Base-by-base conservation (phyloP, 2,113 vertebrate species). In the Myiagra hebetior region DNA sequence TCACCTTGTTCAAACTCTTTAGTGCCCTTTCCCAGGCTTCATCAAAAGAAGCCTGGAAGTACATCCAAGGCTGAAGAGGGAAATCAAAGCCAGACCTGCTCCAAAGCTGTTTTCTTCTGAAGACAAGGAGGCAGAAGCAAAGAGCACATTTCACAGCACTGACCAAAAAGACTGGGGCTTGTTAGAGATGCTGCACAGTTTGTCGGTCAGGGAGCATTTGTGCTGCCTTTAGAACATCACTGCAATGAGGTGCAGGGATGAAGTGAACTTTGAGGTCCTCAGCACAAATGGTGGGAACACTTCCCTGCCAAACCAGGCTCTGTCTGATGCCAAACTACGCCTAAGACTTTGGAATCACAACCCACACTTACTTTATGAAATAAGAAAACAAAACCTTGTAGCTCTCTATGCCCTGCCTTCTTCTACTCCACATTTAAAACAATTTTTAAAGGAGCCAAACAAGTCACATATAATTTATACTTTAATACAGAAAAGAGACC, bases 401-500 rank as follows among this genome's bases (percentile, higher is more conserved):
- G 35, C 42, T 37, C 3, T n/a, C 70, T 10, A 2, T 27, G 28
- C 20, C 33, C 47, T 56, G 11, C 16, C 30, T 33, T 39, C 19
- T 39, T 33, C 56, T 68, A 18, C 6, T 89, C 21, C 37, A 26
- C 44, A 9, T 9, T 53, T 22, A 27, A 67, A 91, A 53, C 22
- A 11, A 16, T 8, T 39, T 27, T 57, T 22, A 72, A 70, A 70
- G 50, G 33, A 80, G 50, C 21, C 85, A 94, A 41, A 62, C 10
- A 52, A 64, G 79, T 75, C 35, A n/a, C 24, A 13, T 82, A 85
- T 85, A 94, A 93, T 74, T 93, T 93, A 81, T 94, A 72, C 56
- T 98, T 98, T 98, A 98, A 98, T 98, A 93, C 85, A 91, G 83
- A 95, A 95, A 91, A 95, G 97, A 95, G 96, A 91, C 68, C 77